Base-by-base conservation (phyloP, 2,888 invertebrate genomes). In the Agapostemon virescens region DNA sequence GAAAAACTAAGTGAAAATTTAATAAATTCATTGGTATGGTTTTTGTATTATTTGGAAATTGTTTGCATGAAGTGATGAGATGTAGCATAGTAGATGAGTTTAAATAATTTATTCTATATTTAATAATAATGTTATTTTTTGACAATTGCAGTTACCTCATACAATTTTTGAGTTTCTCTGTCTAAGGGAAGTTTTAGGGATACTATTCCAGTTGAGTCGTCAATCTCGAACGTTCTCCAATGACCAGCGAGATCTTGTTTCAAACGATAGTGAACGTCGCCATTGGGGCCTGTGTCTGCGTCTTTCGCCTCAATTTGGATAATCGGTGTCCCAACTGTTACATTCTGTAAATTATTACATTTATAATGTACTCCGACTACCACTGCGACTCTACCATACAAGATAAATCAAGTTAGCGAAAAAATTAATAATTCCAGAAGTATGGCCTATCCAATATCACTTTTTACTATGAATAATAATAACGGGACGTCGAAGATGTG, bases 261-360 rank as follows among this genome's bases (percentile, higher is more conserved):
- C 68, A 98, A 93, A 13, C 97, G 94, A 93, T 97, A 98, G 30
- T 96, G 94, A 11, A 98, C 96, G n/a, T 97, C 95, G 0, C 98
- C 98, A 93, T 98, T 98, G 20, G 95, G 94, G 0, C 98, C 98
- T 68, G 96, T 95, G 91, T 98, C 98, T 70, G 96, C 96, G 93
- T 99, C 98, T 69, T 95, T 95, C 0, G 98, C 98, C 71, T 95
- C 94, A 2, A 98, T 96, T 91, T 96, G 96, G 30, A 97, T 95
- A 23, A 98, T 95, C 70, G 95, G 93, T 13, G 96, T 96, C 7
- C 98, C 98, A 70, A 98, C 94, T 15, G 98, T 98, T 30, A 97
- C 96, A 92, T 98, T 98, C 96, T 97, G 90, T 9, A 77, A 81
- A 38, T 49, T 26, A 40, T 55, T 38, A 17, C 15, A 33, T 67